A percentile compares a stretch with the other conserved stretches of the same genome.
These are phyloP conservation scores for Oncopeltus fasciatus DNA, from an alignment of 1,140 invertebrate species.

Conservation along the genomic window DNA sequence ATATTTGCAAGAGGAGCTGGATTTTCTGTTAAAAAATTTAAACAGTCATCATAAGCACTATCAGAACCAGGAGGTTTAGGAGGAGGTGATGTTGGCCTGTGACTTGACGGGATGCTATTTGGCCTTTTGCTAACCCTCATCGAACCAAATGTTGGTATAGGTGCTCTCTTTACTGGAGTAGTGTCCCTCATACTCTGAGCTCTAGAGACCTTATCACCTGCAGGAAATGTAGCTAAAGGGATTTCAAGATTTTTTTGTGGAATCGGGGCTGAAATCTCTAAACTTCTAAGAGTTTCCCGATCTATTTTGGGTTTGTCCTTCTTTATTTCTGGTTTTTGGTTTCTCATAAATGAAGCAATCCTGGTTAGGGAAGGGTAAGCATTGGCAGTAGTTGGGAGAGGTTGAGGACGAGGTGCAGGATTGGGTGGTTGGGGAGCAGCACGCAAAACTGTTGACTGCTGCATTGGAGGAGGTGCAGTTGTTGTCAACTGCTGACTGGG, in stretches of 20 bases:
- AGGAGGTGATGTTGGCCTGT: conserved; percentile 44
- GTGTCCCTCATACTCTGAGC: conserved; percentile 59
- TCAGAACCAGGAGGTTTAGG: conserved; percentile 37
- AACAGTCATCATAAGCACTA: conserved; percentile 54
- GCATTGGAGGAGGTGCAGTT: neutral
- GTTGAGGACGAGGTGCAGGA: neutral
- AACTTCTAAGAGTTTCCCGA: conserved; percentile 48
- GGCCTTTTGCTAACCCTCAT: conserved; percentile 59
- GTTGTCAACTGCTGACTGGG: neutral
- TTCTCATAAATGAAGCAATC: conserved; percentile 58
- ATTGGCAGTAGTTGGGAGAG: neutral
- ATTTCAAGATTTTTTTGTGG: conserved; percentile 49
- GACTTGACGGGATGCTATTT: conserved; percentile 44
- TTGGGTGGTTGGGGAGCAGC: neutral
- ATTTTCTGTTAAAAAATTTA: conserved; percentile 39
- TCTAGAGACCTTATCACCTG: conserved; percentile 42
- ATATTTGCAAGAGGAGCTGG: conserved; percentile 42
- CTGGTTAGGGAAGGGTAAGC: conserved; percentile 39
- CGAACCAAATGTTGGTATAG: conserved; percentile 61
- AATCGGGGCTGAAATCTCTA: conserved; percentile 71
- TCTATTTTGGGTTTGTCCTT: conserved; percentile 33
- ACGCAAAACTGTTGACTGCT: neutral
- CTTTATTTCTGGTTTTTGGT: conserved; percentile 24
- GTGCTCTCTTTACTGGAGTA: conserved; percentile 37
- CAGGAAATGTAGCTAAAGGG: conserved; percentile 32